Evolutionary conservation across 2,113 vertebrate genomes (phyloP).

Genomic region (Strix aluco): DNA sequence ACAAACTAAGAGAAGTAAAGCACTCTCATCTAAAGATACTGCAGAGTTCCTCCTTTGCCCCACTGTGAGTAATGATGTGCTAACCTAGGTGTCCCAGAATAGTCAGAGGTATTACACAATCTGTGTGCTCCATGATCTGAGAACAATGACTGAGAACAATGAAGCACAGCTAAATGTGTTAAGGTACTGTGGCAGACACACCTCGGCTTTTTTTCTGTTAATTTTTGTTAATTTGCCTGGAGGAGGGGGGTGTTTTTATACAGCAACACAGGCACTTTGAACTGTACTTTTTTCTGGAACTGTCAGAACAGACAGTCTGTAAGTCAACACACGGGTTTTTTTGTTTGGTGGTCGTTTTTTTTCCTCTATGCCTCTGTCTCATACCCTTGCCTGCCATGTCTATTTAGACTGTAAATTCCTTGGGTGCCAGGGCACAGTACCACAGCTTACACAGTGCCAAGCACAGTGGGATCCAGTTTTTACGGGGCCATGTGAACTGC

Average conservation of each 20-base stretch:
- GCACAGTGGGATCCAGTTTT: neutral
- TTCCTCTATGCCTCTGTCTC: neutral
- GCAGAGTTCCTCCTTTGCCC: neutral
- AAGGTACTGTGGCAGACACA: conserved; percentile 37
- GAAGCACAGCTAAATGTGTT: neutral
- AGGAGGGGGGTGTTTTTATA: conserved; percentile 10
- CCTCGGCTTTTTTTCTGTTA: conserved; percentile 13
- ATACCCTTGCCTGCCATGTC: neutral
- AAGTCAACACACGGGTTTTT: neutral
- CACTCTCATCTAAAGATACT: neutral
- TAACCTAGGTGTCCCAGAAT: conserved; percentile 43
- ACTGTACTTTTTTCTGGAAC: neutral
- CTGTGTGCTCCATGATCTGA: neutral
- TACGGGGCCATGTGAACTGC: neutral
- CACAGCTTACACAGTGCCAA: neutral
- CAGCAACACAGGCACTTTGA: conserved; percentile 33
- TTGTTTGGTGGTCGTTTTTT: neutral
- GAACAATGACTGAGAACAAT: conserved; percentile 46
- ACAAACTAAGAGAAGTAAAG: conserved; percentile 25
- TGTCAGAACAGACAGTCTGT: neutral
- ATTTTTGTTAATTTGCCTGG: conserved; percentile 34
- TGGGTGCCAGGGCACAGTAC: neutral
- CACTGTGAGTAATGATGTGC: neutral
- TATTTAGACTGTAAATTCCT: neutral
- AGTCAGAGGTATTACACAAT: conserved; percentile 21